Base-by-base conservation (phyloP, 2,888 invertebrate species). In the Standfussiana lucernea region DNA sequence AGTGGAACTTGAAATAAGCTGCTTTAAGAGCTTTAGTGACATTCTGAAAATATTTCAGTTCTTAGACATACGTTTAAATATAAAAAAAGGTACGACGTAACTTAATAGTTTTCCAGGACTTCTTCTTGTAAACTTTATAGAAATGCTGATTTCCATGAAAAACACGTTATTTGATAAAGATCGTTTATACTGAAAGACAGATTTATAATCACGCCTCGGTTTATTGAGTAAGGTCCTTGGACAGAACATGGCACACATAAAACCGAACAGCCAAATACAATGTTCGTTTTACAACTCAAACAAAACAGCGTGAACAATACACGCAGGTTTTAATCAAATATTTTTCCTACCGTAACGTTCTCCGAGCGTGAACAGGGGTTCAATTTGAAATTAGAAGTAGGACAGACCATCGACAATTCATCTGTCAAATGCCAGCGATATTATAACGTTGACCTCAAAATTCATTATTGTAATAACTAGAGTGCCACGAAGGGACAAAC, bases 321-420 rank as follows among this genome's bases (percentile, higher is more conserved):
- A 35, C 28, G 45, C 53, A 45, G 62, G 50, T 62, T 81, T 75
- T 68, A 83, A 81, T 85, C 72, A 79, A 79, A 78, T 80, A 77
- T 79, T 83, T 80, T 68, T 50, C 18, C 56, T 37, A 74, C n/a
- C 35, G 32, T 24, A 65, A 59, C 35, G 37, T 42, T 40, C 61
- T 59, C 47, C 13, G 37, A 84, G 68, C 61, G 40, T 35, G n/a
- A 18, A 32, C n/a, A 42, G 18, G 40, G n/a, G 32, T 53, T 62
- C 64, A 84, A 74, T 75, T 79, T 71, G 47, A 82, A 82, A 80
- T 88, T 86, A 88, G 83, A 87, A 85, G 45, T 45, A 45, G 5
- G 8, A 13, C 24, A 32, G 40, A 32, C 32, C 42, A 32, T 40
- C 40, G 42, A 42, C 42, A 59, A 13, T 32, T 32, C 2, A 21